phyloP scores from a whole-genome alignment of 2,113 vertebrate genomes.

The Pomatorhinus ruficollis region DNA sequence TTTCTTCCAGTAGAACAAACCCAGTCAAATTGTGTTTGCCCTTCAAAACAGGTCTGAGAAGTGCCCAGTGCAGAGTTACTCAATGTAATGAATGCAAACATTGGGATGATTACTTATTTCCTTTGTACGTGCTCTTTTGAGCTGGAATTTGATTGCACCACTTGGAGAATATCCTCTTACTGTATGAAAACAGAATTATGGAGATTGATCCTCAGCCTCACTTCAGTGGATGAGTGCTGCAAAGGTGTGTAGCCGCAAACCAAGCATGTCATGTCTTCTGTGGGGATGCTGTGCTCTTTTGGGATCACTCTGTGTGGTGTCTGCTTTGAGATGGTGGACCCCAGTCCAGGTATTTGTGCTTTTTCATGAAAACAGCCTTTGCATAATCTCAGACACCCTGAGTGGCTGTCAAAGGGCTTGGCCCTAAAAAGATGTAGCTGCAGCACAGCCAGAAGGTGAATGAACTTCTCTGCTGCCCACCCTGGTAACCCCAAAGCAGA shows the following conservation, averaged over 20 bases:
- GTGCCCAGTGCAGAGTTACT: not conserved
- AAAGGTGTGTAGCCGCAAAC: not conserved
- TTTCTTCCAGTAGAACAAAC: not conserved
- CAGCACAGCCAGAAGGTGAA: not conserved
- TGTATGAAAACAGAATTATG: not conserved
- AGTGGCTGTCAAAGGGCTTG: not conserved
- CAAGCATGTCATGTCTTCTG: not conserved
- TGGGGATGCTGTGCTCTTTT: not conserved
- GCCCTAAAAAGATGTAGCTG: not conserved
- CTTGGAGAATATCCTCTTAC: not conserved
- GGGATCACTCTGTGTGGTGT: not conserved
- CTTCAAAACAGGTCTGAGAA: not conserved
- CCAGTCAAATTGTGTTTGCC: not conserved
- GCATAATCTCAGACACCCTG: not conserved
- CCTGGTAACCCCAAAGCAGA: not conserved
- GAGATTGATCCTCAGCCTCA: not conserved
- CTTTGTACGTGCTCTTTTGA: not conserved
- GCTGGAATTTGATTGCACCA: not conserved
- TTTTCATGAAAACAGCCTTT: not conserved
- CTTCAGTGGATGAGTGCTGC: not conserved
- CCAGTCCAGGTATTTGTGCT: not conserved
- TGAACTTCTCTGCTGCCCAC: not conserved
- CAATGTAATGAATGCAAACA: slow-evolving; percentile 30
- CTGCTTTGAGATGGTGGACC: not conserved
- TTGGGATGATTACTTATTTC: not conserved